A percentile compares a stretch with the other conserved stretches of the same genome.
phyloP scores from a whole-genome alignment of 1,140 invertebrate species.

The Arion vulgaris region DNA sequence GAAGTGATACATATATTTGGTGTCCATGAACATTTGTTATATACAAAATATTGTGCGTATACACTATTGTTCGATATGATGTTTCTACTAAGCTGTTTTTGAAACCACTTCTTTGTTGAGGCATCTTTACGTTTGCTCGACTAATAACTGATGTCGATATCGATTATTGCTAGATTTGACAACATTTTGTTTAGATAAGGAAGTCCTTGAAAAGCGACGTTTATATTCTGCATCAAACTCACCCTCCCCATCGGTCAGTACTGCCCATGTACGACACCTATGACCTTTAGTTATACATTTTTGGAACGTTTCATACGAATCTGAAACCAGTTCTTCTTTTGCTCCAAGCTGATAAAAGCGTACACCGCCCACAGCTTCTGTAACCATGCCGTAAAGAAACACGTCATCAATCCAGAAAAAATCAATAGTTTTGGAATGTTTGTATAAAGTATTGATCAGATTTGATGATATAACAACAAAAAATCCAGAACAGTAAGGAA shows the following conservation, averaged over 20 bases:
- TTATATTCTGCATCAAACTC: constrained; percentile 12
- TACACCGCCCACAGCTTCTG: constrained; percentile 15
- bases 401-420: constrained; percentile 73
- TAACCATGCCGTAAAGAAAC: constrained; percentile 70
- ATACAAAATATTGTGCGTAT: no score
- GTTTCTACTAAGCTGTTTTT: no score
- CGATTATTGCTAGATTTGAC: no score
- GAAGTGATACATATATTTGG: no score
- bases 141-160: no score
- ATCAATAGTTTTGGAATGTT: constrained; percentile 53
- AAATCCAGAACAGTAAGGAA: constrained; percentile 72
- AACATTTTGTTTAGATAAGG: not conserved
- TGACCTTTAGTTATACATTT: not conserved
- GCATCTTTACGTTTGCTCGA: no score
- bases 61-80: no score
- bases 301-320: not conserved
- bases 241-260: not conserved
- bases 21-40: no score
- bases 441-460: constrained; percentile 66
- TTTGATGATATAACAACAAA: constrained; percentile 68
- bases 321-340: not conserved
- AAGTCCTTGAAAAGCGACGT: not conserved
- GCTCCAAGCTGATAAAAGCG: not conserved
- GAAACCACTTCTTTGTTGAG: no score
- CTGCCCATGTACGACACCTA: not conserved